Evolutionary conservation across 2,888 invertebrate genomes (phyloP).

Genomic region (Marasmarcha lunaedactyla): DNA sequence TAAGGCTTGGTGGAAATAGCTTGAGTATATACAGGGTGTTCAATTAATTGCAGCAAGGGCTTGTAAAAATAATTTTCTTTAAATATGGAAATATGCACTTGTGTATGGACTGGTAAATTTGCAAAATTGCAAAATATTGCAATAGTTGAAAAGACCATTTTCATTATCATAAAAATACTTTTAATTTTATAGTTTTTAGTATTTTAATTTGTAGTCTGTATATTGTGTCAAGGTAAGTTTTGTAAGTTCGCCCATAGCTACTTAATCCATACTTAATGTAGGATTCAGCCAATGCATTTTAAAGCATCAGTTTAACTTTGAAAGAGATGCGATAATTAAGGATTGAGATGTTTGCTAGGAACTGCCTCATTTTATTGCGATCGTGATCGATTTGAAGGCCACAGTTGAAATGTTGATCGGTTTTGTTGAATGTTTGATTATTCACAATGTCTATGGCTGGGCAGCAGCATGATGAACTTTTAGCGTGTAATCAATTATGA

Average conservation of each 20-base stretch:
- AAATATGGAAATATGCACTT: background rate
- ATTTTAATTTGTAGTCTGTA: background rate
- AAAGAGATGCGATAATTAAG: background rate
- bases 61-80: background rate
- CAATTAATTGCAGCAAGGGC: background rate
- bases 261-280: slow-evolving; percentile 2
- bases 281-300: slow-evolving; percentile 2
- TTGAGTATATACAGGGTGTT: background rate
- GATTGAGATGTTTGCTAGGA: background rate
- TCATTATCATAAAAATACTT: background rate
- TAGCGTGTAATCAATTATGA: slow-evolving; percentile 6
- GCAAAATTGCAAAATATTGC: background rate
- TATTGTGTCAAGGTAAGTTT: background rate
- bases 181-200: background rate
- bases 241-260: background rate
- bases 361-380: slow-evolving; percentile 1
- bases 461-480: background rate
- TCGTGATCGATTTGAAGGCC: background rate
- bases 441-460: background rate
- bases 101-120: background rate
- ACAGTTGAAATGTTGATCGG: background rate
- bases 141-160: background rate
- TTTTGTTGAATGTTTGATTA: background rate
- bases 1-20: background rate
- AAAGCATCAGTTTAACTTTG: slow-evolving; percentile 2